Base-by-base conservation (phyloP, 2,113 vertebrate genomes). In the Etheostoma spectabile region DNA sequence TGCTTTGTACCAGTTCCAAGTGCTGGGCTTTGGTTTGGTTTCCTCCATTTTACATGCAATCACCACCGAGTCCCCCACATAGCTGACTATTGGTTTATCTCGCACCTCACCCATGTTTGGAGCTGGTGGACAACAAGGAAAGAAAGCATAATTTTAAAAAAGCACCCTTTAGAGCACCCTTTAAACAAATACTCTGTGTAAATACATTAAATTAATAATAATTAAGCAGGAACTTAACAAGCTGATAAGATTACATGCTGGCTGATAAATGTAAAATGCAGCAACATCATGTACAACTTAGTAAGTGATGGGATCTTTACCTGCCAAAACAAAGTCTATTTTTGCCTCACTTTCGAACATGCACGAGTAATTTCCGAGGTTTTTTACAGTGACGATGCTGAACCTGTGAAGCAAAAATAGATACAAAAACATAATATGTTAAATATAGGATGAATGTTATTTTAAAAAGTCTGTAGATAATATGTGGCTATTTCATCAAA, bases 1-100 rank as follows among this genome's bases (percentile, higher is more conserved):
- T 14, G 12, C 22, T 73, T 35, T 93, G 48, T 89, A 95, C 95
- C 95, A 96, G 38, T 63, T 64, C 95, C 95, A 96, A 56, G 72
- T 84, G 16, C 1, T 68, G 15, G 95, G 93, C 8, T n/a, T 19
- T 1, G 81, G 71, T 67, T 93, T 83, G 51, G 13, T 8, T 2
- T 86, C 76, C 0, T 83, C 87, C 90, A 93, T 84, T 74, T 92
- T 91, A 83, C 95, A 96, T 0, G 35, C 0, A 0, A 96, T 53
- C 61, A 92, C 86, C 27, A 83, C 91, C 16, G 76, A 91, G 80
- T 95, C 93, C 0, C 94, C 90, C 38, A 90, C 33, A 42, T 95
- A 96, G 76, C 92, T 86, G 59, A 96, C 89, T 7, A 95, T 27
- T 0, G 95, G 95, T 65, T 94, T 95, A 38, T 94, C 93, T 61